phyloP scores from a whole-genome alignment of 2,113 vertebrate genomes.

The Excalfactoria chinensis region DNA sequence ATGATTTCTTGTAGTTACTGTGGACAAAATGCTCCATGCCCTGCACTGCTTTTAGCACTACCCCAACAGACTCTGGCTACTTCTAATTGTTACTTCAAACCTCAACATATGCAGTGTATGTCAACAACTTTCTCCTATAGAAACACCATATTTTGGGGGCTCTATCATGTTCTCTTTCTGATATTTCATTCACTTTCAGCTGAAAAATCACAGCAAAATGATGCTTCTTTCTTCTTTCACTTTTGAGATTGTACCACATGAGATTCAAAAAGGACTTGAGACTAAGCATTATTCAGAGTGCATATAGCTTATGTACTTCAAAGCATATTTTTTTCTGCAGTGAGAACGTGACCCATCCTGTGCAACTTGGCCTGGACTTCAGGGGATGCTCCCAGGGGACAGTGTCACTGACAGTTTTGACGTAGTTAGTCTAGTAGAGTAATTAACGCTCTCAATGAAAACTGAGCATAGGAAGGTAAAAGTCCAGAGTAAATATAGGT shows the following conservation, averaged over 20 bases:
- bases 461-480: neutral
- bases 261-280: neutral
- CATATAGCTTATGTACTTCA: neutral
- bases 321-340: neutral
- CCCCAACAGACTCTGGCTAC: neutral
- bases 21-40: neutral
- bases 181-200: neutral
- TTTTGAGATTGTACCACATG: neutral
- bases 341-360: neutral
- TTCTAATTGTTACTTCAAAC: neutral
- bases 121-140: neutral
- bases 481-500: neutral
- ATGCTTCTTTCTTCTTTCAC: neutral
- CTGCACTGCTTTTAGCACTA: neutral
- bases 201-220: neutral
- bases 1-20: neutral
- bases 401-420: neutral
- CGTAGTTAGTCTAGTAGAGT: neutral
- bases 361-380: neutral
- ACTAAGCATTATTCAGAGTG: neutral
- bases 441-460: neutral
- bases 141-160: neutral
- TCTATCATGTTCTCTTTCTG: neutral
- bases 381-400: neutral
- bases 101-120: fast-evolving